These are phyloP conservation scores for Xenopus tropicalis DNA, from an alignment of 2,113 vertebrate genomes.

Conservation along the genomic window UCB_Xtro_10.0 CM004444.2:118517501-118518000, in stretches of 20 bases:
- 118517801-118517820: background rate
- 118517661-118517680: conserved; percentile 32
- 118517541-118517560: too few species aligned
- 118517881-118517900: too few species aligned
- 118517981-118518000: too few species aligned
- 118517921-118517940: too few species aligned
- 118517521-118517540: too few species aligned
- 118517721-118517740: conserved; percentile 15
- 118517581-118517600: too few species aligned
- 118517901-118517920: too few species aligned
- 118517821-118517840: background rate
- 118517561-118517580: too few species aligned
- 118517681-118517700: conserved; percentile 26
- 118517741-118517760: conserved; percentile 15
- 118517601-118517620: background rate
- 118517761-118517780: conserved; percentile 6
- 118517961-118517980: too few species aligned
- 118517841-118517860: background rate
- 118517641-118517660: conserved; percentile 13
- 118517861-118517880: too few species aligned
- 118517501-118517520: too few species aligned
- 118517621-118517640: conserved; percentile 19
- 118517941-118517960: too few species aligned
- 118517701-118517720: conserved; percentile 27
- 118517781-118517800: conserved; percentile 4